These are phyloP conservation scores for Lepus timidus DNA, from an alignment of 2,113 vertebrate species.

Conservation along the genomic window DNA sequence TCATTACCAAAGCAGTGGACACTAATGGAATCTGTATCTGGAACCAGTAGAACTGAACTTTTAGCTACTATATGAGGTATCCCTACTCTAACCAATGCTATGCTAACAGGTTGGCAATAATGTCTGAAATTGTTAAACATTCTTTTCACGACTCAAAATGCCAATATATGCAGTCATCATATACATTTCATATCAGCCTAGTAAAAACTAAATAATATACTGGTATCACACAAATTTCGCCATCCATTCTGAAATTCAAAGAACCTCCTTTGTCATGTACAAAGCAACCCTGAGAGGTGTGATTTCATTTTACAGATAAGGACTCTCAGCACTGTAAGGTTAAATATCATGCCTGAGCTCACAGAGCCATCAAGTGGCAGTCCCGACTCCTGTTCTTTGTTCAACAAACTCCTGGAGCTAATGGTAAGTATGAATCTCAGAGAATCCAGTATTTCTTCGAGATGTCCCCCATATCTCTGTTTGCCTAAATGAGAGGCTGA, in stretches of 20 bases:
- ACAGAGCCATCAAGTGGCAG: slow-evolving; percentile 19
- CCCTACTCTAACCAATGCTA: background rate
- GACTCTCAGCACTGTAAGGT: background rate
- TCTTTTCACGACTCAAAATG: slow-evolving; percentile 6
- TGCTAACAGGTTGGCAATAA: background rate
- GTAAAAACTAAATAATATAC: background rate
- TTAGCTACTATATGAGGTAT: background rate
- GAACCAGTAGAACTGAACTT: background rate
- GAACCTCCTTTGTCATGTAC: background rate
- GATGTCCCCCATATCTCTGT: background rate
- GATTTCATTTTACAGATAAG: background rate
- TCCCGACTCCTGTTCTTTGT: background rate
- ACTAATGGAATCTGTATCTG: background rate
- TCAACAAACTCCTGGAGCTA: fast-evolving
- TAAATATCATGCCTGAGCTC: background rate
- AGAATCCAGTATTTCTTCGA: background rate
- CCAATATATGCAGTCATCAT: background rate
- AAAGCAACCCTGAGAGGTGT: background rate
- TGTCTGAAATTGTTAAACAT: background rate
- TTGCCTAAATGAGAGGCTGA: background rate
- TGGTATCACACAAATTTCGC: background rate
- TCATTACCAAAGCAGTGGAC: background rate
- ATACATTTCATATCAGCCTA: background rate
- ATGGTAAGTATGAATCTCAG: background rate
- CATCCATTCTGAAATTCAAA: background rate